Base-by-base conservation (phyloP, 1,140 invertebrate species). In the Aphelenchoides besseyi region DNA sequence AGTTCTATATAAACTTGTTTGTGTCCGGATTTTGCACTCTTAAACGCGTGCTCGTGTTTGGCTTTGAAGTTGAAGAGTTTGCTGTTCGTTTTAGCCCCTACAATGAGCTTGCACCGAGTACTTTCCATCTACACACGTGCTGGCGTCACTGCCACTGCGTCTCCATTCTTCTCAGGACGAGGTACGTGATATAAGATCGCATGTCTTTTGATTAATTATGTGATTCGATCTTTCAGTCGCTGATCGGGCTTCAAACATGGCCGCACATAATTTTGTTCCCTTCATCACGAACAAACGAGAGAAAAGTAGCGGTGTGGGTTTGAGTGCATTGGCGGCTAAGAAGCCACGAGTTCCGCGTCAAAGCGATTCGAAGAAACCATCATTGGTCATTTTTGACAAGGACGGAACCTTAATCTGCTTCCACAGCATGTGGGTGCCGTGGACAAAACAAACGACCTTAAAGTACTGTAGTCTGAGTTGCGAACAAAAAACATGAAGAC, bases 361-460 rank as follows among this genome's bases (percentile, higher is more conserved):
- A 48, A 23, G 12, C 12, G 23, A 48, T 12, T 16, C 12, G 28
- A 66, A 66, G 63, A 66, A 66, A 3, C 32, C 63, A 0, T 80
- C 71, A 37, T 73, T 88, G 3, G 86, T 87, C 23, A 87, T 87
- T 28, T 87, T 87, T 74, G 87, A 87, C 79, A 87, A 87, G 74
- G 87, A 87, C 81, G 87, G 87, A 23, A 87, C 87, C 8, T 79
- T 87, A 26, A 86, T 87, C 36, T 88, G 87, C 64, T 87, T 87
- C 74, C 85, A 87, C 66, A 80, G 83, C 35, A 87, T 88, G 86
- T 87, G 87, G 87, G 80, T 84, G 29, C 86, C 87, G 41, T 88
- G 87, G 87, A 81, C 84, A 2, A 79, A 76, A 57, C 78, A 79
- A 35, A 71, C 85, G 2, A 83, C 74, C 3, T 64, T 76, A 53